Conservation (phyloP, 2,797 vertebrate species). For the Gymnodraco acuticeps region DNA sequence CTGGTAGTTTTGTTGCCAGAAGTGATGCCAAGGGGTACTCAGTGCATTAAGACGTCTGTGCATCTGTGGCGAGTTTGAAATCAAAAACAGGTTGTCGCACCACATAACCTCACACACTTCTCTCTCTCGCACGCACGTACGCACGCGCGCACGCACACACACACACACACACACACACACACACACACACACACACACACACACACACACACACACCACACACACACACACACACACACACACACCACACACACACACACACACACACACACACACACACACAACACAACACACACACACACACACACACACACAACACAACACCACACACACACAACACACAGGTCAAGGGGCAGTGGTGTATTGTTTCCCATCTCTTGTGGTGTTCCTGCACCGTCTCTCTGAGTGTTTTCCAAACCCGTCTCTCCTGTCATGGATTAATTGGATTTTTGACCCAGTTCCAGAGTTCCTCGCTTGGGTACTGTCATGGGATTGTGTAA, state of each 20-base stretch:
- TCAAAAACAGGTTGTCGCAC: too few relatives aligned
- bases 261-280: constrained; percentile 18
- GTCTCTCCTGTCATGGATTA: constrained; percentile 75
- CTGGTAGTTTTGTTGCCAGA: too few relatives aligned
- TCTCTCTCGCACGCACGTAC: constrained; percentile 22
- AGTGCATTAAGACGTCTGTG: too few relatives aligned
- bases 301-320: constrained; percentile 33
- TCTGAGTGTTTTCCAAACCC: constrained; percentile 47
- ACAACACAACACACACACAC: background rate
- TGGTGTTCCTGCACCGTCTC: constrained; percentile 46
- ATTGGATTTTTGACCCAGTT: constrained; percentile 82
- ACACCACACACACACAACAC: constrained; percentile 23
- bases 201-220: too few relatives aligned
- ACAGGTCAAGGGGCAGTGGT: constrained; percentile 44
- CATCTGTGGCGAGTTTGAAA: too few relatives aligned
- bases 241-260: too few relatives aligned
- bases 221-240: too few relatives aligned
- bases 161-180: constrained; percentile 15
- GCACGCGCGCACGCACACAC: constrained; percentile 1
- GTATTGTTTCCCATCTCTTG: constrained; percentile 59
- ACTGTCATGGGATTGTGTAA: constrained; percentile 50
- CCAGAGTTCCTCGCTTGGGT: constrained; percentile 43
- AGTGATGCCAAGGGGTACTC: too few relatives aligned
- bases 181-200: too few relatives aligned
- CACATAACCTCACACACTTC: constrained; percentile 16